Evolutionary conservation across 2,113 vertebrate species (phyloP).

Genomic region (Campylomormyrus tamandua): DNA sequence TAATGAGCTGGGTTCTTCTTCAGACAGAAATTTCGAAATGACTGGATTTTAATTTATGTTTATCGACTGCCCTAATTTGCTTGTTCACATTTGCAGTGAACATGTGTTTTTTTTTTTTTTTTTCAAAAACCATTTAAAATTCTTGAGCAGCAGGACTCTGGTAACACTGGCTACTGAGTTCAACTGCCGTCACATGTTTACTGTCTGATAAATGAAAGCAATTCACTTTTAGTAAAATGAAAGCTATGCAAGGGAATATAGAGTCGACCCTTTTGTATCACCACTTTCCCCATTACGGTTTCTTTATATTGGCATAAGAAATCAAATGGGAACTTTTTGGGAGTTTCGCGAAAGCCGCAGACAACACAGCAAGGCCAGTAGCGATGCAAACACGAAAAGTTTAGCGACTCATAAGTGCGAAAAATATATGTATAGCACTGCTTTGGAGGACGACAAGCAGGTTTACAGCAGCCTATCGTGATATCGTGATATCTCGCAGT

Average conservation of each 20-base stretch:
- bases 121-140: background rate
- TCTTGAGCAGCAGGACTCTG: background rate
- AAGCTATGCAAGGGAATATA: too few species aligned
- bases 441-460: background rate
- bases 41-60: conserved; percentile 3
- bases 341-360: background rate
- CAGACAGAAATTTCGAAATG: background rate
- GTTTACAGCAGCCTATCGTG: background rate
- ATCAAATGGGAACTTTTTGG: background rate
- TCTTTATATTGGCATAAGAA: background rate
- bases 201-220: background rate
- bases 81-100: background rate
- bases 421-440: background rate
- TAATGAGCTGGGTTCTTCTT: background rate
- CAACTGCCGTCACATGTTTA: background rate
- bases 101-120: background rate
- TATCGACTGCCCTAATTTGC: conserved; percentile 1
- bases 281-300: background rate
- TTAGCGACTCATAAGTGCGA: background rate
- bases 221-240: background rate
- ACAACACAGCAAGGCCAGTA: background rate
- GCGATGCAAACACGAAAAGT: background rate
- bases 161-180: background rate
- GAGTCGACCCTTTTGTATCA: background rate
- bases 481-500: background rate